These are phyloP conservation scores for Cerceris ruficornis DNA, from an alignment of 2,888 invertebrate genomes.

Conservation along the genomic window DNA sequence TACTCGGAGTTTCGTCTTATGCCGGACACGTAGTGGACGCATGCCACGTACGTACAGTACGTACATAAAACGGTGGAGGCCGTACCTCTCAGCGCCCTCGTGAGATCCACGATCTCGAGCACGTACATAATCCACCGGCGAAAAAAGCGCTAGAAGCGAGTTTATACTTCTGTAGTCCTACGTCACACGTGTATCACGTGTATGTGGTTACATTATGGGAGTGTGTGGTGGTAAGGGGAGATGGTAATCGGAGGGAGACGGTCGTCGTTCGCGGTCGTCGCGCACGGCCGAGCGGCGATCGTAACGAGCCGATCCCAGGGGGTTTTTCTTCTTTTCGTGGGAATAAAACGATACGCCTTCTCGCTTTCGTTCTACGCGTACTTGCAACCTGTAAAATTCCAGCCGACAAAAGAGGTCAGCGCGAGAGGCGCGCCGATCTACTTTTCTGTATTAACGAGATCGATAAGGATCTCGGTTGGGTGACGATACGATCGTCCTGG, in stretches of 20 bases:
- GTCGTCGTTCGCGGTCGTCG: slow-evolving; percentile 30
- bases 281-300: slow-evolving; percentile 39
- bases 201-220: slow-evolving; percentile 5
- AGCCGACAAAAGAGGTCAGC: background rate
- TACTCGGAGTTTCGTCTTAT: slow-evolving; percentile 37
- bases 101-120: slow-evolving; percentile 69
- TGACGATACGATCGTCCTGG: background rate
- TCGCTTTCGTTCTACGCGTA: slow-evolving; percentile 9
- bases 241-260: slow-evolving; percentile 48
- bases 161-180: background rate
- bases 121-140: slow-evolving; percentile 65
- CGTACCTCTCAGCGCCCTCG: slow-evolving; percentile 64
- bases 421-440: background rate
- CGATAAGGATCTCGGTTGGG: slow-evolving; percentile 3
- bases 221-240: slow-evolving; percentile 20
- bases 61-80: slow-evolving; percentile 54
- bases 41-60: slow-evolving; percentile 53
- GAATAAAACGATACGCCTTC: slow-evolving; percentile 37
- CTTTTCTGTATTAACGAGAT: slow-evolving; percentile 13
- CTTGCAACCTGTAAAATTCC: background rate
- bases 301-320: slow-evolving; percentile 54
- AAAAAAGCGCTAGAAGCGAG: slow-evolving; percentile 51
- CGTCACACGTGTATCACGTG: slow-evolving; percentile 6
- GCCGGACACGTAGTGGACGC: slow-evolving; percentile 62
- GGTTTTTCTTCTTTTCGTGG: slow-evolving; percentile 53